Evolutionary conservation across 2,797 vertebrate genomes (phyloP).

Genomic region (Champsocephalus esox): DNA sequence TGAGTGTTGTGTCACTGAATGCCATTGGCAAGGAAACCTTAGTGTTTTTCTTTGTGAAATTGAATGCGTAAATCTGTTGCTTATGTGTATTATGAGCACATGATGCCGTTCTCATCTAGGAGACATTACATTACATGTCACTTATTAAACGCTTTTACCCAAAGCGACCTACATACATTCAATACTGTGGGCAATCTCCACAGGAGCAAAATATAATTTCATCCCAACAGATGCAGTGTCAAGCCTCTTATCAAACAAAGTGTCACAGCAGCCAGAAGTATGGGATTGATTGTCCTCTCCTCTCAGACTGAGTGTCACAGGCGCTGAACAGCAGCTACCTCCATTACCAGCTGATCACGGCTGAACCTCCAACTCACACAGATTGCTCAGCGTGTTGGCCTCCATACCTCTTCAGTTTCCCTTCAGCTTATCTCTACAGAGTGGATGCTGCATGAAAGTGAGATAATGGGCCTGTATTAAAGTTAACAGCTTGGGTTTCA

Average conservation of each 20-base stretch:
- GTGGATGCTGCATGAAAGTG: conserved; percentile 10
- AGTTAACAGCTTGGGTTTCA: conserved; percentile 24
- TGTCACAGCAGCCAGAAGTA: conserved; percentile 14
- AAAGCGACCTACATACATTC: too few species aligned
- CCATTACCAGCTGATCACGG: conserved; percentile 42
- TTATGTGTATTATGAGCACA: conserved; percentile 10
- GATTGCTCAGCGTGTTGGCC: conserved; percentile 31
- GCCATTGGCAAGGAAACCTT: conserved; percentile 28
- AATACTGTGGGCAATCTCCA: too few species aligned
- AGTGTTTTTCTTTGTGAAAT: neutral
- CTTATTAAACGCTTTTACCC: too few species aligned
- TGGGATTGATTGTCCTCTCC: conserved; percentile 43
- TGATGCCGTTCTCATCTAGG: neutral
- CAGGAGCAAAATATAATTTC: neutral
- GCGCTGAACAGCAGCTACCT: conserved; percentile 22
- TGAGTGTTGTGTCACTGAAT: conserved; percentile 9
- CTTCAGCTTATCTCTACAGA: conserved; percentile 32
- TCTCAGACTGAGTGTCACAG: conserved; percentile 22
- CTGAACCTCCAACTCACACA: conserved; percentile 39
- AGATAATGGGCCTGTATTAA: conserved; percentile 5
- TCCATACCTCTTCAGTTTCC: conserved; percentile 25
- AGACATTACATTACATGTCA: too few species aligned
- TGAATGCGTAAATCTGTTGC: too few species aligned
- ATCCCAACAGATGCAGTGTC: neutral
- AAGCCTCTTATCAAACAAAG: conserved; percentile 21